phyloP scores from a whole-genome alignment of 2,113 vertebrate species.

The Actenoides hombroni region DNA sequence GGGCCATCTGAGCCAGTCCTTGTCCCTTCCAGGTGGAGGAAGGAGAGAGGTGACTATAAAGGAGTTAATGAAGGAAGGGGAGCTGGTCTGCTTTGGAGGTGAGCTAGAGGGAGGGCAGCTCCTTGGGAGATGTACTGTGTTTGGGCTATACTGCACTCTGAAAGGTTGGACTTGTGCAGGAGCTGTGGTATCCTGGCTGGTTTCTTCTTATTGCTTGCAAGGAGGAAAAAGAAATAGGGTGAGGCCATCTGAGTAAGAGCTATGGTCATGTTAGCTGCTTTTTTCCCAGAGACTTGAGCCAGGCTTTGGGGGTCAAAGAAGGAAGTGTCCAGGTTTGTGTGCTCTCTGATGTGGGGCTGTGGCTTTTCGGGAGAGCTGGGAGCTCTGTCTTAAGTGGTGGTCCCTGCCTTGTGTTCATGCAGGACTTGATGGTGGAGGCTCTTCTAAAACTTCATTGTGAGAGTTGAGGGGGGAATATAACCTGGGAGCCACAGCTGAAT shows the following conservation, averaged over 20 bases:
- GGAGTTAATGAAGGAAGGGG: rapidly evolving
- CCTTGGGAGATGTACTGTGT: not conserved
- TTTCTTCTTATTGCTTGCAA: not conserved
- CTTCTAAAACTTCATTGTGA: not conserved
- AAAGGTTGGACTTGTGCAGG: not conserved
- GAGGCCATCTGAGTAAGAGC: not conserved
- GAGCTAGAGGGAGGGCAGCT: rapidly evolving
- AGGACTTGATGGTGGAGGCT: not conserved
- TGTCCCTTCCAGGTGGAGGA: not conserved
- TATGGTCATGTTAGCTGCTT: rapidly evolving
- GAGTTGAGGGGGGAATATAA: rapidly evolving
- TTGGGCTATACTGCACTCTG: rapidly evolving
- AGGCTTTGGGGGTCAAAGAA: not conserved
- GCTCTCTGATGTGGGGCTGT: not conserved
- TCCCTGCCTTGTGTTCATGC: not conserved
- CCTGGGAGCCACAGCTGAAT: not conserved
- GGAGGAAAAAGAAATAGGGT: not conserved
- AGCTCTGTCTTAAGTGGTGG: not conserved
- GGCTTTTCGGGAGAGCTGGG: not conserved
- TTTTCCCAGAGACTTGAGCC: not conserved
- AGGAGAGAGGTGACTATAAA: not conserved
- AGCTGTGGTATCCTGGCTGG: not conserved
- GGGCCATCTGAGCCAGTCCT: not conserved
- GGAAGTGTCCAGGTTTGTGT: not conserved
- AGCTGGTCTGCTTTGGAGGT: not conserved